Base-by-base conservation (phyloP, 2,113 vertebrate genomes). In the Mustela nigripes region DNA sequence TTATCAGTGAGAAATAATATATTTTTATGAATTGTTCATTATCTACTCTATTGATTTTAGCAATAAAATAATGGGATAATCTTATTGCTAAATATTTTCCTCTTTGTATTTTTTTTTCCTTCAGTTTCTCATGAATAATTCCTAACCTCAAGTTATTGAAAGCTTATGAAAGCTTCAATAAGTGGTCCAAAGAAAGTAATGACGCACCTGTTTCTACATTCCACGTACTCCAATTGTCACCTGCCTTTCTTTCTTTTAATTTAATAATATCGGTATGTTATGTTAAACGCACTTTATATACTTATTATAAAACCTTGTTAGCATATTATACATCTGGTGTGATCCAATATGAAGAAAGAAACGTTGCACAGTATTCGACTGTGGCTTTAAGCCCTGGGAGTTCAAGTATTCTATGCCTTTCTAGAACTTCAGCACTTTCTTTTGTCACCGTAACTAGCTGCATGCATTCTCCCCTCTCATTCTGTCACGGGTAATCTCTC, bases 61-160 rank as follows among this genome's bases (percentile, higher is more conserved):
- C n/a, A 50, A 14, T 42, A 94, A 97, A 96, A 78, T 94, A 28
- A 83, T 82, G 48, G 81, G 82, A 67, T 62, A 82, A 88, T 90
- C 95, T 96, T 84, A 92, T 83, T 96, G 96, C 39, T 50, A 58
- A 7, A 4, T 76, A 89, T 78, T 94, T 90, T 39, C 26, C 31
- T 94, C 22, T 79, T 48, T 42, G 62, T 36, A 18, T n/a, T 79
- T 78, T 74, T 74, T 93, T 93, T 93, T 14, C 33, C 89, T 89
- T 92, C 11, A 48, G 19, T 82, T 82, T 89, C 60, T 86, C 45
- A 92, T 60, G 19, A 91, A 58, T 86, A 90, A 83, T 79, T 92
- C 60, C 87, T 90, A 93, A 82, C 18, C 22, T 95, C n/a, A 89
- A 86, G 28, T 69, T 95, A 58, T 87, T 48, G 48, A 91, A 96